Conservation (phyloP, 2,888 invertebrate species). For the Plusia festucae region DNA sequence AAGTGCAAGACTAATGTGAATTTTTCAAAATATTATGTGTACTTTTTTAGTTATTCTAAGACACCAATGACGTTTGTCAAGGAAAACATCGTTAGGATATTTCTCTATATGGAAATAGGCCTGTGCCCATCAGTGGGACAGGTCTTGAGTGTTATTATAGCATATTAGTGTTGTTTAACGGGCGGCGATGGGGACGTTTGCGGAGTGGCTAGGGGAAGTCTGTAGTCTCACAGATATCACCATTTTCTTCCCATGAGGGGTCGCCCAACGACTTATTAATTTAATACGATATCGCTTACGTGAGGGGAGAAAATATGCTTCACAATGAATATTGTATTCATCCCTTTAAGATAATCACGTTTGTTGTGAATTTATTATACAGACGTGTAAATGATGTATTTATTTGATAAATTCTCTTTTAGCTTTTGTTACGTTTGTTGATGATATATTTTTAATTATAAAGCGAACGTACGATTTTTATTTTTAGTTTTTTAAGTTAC, state of each 20-base stretch:
- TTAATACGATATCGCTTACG: slow-evolving; percentile 70
- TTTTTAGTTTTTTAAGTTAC: no score
- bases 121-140: no score
- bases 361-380: slow-evolving; percentile 59
- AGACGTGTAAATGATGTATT: slow-evolving; percentile 30
- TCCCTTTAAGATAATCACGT: slow-evolving; percentile 63
- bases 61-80: no score
- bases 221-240: slow-evolving; percentile 69
- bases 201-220: slow-evolving; percentile 57
- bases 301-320: slow-evolving; percentile 64
- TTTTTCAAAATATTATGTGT: no score
- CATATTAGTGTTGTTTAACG: slow-evolving; percentile 69
- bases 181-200: slow-evolving; percentile 54
- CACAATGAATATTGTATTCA: slow-evolving; percentile 60
- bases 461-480: no score
- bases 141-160: slow-evolving; percentile 75
- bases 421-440: neutral
- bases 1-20: no score
- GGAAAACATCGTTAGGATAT: no score
- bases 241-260: slow-evolving; percentile 52
- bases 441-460: neutral
- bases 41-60: no score
- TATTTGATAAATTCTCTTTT: neutral
- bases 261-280: slow-evolving; percentile 74
- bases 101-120: no score